Evolutionary conservation across 2,113 vertebrate species (phyloP), one percentile per base, ranked within the genome.

Genomic region (Passer domesticus): DNA sequence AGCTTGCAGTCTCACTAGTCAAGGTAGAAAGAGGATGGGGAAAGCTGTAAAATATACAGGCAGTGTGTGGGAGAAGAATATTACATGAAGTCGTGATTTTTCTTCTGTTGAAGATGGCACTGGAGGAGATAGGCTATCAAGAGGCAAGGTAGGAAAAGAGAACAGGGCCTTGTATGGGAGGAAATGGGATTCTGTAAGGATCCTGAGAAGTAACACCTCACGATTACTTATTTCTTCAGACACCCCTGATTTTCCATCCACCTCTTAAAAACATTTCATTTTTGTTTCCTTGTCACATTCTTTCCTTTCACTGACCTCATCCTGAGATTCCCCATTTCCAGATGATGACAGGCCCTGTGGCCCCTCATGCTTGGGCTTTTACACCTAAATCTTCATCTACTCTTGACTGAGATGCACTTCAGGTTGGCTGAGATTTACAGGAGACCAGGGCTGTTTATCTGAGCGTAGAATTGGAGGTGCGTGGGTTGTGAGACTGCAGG

Each of bases 1-100:
- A 80, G 35, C 63, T 90, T 75, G 35, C 35, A 60, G 35, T 86
- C 87, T 88, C 69, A 50, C 64, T 58, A 92, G 79, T 87, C 84
- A 95, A 94, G 89, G 85, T 88, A 92, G 86, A 78, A 87, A 87
- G 23, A 77, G 49, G 70, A 80, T 90, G 75, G 43, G 44, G 28
- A 91, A 82, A 86, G n/a, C 73, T 93, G 88, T 77, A 94, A 83
- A 94, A 81, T 69, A 17, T 25, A 3, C 49, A 94, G 80, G 86
- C 83, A 87, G 73, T 64, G 89, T 90, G 88, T 95, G 80, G 83
- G 88, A 94, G 95, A 96, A 47, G 89, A 86, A 47, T 59, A 83
- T 56, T 94, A 56, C 92, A 84, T 73, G 67, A 95, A 94, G 74
- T 94, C 50, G 6, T 93, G 92, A 83, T 92, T 91, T 93, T 86